A percentile compares a stretch with the other conserved stretches of the same genome.
phyloP scores from a whole-genome alignment of 2,797 vertebrate genomes.

The Pogonophryne albipinna region DNA sequence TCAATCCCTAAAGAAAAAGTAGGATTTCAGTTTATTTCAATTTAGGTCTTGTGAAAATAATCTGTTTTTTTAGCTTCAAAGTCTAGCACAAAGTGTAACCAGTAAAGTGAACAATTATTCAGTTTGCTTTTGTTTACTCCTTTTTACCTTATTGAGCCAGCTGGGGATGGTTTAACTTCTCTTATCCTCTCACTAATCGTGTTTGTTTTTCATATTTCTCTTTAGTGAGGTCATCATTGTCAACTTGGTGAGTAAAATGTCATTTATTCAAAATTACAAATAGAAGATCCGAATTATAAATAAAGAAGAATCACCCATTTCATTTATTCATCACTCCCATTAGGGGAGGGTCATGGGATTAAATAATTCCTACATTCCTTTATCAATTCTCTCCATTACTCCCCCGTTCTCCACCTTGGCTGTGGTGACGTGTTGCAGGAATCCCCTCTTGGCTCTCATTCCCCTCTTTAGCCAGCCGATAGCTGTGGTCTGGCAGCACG shows the following conservation, averaged over 20 bases:
- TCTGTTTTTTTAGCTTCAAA: neutral
- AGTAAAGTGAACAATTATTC: neutral
- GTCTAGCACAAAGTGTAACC: neutral
- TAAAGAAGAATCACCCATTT: too few relatives aligned
- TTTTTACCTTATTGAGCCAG: neutral
- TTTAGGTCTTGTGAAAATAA: neutral
- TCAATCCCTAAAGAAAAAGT: neutral
- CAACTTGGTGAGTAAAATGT: neutral
- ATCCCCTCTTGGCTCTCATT: constrained; percentile 69
- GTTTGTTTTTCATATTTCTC: neutral
- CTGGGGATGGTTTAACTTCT: neutral
- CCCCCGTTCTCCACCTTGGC: constrained; percentile 7
- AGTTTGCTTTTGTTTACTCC: neutral
- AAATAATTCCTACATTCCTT: neutral
- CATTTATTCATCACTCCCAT: neutral
- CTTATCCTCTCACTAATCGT: neutral
- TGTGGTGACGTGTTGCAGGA: constrained; percentile 74
- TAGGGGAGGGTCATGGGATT: neutral
- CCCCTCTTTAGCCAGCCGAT: constrained; percentile 70
- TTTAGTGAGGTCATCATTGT: neutral
- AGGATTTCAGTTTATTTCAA: neutral
- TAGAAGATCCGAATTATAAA: too few relatives aligned
- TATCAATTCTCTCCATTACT: neutral
- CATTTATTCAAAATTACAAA: neutral
- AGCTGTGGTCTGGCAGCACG: constrained; percentile 77